Base-by-base conservation (phyloP, 2,797 vertebrate species). In the Triplophysa yarkandensis region DNA sequence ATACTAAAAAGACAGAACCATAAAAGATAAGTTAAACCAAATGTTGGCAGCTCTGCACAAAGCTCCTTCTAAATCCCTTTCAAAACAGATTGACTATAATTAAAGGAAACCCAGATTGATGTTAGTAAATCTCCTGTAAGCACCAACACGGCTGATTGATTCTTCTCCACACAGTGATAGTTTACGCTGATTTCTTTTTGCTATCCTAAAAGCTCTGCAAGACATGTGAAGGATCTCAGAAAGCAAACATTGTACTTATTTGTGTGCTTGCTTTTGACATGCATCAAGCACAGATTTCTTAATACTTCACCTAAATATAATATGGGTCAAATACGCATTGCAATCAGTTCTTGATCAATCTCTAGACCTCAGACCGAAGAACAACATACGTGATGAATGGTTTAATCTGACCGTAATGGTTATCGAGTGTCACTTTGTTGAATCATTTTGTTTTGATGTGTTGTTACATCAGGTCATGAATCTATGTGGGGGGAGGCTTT, bases 121-220 rank as follows among this genome's bases (percentile, higher is more conserved):
- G 90, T 86, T 89, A 80, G 85, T 86, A 92, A 94, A 94, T 94
- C 93, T 89, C 90, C 82, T 84, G 90, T 91, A 93, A 93, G 93
- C 93, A 89, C 88, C 92, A 87, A 85, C 87, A 88, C 82, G 86
- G 87, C 90, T 89, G 89, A 93, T 87, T 91, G 90, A 92, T 78
- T 76, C 48, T 60, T 55, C 66, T 52, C 61, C 34, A 73, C 11
- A 13, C 34, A 27, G 14, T 61, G 21, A 21, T 32, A 60, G 46
- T 61, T 69, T 27, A 55, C n/a, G 36, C 44, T 52, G 19, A 27
- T 62, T 54, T 11, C 17, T 30, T 55, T 27, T 34, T 43, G 32
- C 28, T 27, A 23, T 41, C 21, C 16, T 48, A 34, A 32, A 58
- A 70, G 30, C 27, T 48, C 13, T 16, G 14, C 2, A 13, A 14